Base-by-base conservation (phyloP, 2,888 invertebrate species). In the Epinotia demarniana region DNA sequence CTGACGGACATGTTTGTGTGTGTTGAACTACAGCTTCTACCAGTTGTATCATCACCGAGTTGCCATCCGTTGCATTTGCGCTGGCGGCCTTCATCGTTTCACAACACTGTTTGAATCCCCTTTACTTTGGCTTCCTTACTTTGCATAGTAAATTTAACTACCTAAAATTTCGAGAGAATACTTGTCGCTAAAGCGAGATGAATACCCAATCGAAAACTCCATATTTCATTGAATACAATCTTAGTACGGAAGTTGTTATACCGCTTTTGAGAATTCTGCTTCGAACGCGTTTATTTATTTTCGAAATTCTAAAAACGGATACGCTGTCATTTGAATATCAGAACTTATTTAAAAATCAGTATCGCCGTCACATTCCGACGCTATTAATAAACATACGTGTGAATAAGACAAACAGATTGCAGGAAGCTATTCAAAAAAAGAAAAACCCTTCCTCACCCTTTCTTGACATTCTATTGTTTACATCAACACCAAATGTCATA, bases 361-460 rank as follows among this genome's bases (percentile, higher is more conserved):
- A 74, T 80, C 71, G 82, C 80, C 72, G 73, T 92, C 92, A 81
- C 83, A 82, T 77, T 91, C 85, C 78, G 64, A 73, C 80, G 57
- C 77, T 55, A 60, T 72, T 76, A 73, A 76, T 78, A 74, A 70
- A 60, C 53, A 61, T 68, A 77, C 72, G 88, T 79, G 85, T 79
- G 88, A 92, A 77, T 82, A 87, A 84, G 92, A 92, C 81, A 80
- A 79, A 78, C 74, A 78, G 82, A 81, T 86, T 87, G 89, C 91
- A 92, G 93, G 93, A 93, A 93, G 91, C 90, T 87, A 87, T 89
- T 89, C 86, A 90, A 93, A 94, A 93, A 94, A 94, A 92, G 90
- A 90, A 89, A 91, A 92, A 93, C 92, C 94, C 94, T 93, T 93
- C 91, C 87, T 90, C 86, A 90, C 92, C 93, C 94, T 92, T 90